Evolutionary conservation across 2,888 invertebrate species (phyloP), one percentile per base, ranked within the genome.

Genomic region (Pyrochroa serraticornis): DNA sequence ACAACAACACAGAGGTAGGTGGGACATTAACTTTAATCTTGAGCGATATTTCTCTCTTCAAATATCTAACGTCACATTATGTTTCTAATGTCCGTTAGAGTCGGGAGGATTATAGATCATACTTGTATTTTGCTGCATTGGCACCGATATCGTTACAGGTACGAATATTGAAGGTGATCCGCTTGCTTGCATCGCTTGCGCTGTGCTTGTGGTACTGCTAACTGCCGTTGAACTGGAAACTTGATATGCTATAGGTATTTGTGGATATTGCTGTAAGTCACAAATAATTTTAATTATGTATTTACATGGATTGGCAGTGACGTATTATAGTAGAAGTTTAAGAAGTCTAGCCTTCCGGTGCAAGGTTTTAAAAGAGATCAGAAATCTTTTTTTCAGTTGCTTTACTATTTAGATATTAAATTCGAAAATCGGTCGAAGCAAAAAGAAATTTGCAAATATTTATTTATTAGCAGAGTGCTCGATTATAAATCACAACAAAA

Each of bases 201-300:
- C 60, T 31, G 76, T 41, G 12, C 74, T 68, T 8, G 79, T 79
- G 35, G 78, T 79, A 63, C 77, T 79, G 59, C 77, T 79, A 1
- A 78, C 78, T 7, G 74, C 71, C 13, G 72, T 73, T 8, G 74
- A 60, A 60, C 71, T 74, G 14, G 71, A 48, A 46, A 68, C 68
- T 34, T 69, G 69, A 47, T 74, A 75, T 6, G 75, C 67, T 37
- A 73, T 62, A 7, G 75, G 63, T 13, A 71, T 72, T 71, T 75
- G 56, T n/a, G 41, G 14, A 50, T 35, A 34, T 37, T 14, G 38
- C 32, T 44, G 8, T 32, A 52, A 52, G 37, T 7, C 34, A 33
- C 13, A 13, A 34, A 14, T n/a, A 14, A 12, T 10, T 12, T 12
- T 10, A 39, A 37, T 10, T 8, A 10, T 10, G 42, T 10, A 8